These are phyloP conservation scores for Myotis lucifugus DNA, from an alignment of 2,113 vertebrate genomes.

Conservation along the genomic window DNA sequence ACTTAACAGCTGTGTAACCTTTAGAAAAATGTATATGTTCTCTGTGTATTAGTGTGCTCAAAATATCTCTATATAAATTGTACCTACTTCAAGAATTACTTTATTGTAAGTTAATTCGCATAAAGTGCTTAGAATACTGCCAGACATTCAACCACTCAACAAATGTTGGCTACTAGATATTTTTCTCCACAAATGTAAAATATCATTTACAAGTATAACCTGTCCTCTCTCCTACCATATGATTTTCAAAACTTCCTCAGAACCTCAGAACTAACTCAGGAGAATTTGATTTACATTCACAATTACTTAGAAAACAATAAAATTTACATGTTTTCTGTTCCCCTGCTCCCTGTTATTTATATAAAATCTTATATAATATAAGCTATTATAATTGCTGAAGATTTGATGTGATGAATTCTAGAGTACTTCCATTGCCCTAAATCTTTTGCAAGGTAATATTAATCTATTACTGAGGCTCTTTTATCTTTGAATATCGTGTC, in stretches of 20 bases:
- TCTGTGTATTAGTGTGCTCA: background rate
- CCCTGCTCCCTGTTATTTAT: background rate
- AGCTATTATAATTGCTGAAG: background rate
- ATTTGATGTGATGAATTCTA: slow-evolving; percentile 5
- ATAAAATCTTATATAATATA: slow-evolving; percentile 4
- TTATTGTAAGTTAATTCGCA: background rate
- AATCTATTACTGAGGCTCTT: background rate
- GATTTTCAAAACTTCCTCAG: background rate
- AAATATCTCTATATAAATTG: background rate
- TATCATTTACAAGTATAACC: background rate
- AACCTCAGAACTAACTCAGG: background rate
- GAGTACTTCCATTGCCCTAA: background rate
- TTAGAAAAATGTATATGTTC: background rate
- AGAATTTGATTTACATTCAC: slow-evolving; percentile 6
- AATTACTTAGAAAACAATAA: slow-evolving; percentile 14
- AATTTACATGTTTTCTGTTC: background rate
- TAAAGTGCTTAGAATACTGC: background rate
- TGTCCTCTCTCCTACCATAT: background rate
- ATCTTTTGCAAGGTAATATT: background rate
- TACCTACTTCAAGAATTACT: slow-evolving; percentile 7
- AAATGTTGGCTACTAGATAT: background rate
- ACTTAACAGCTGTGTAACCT: background rate
- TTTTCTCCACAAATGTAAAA: background rate
- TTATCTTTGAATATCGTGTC: background rate
- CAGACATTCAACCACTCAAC: background rate